These are phyloP conservation scores for Microchirus variegatus DNA, from an alignment of 2,797 vertebrate genomes.

Conservation along the genomic window DNA sequence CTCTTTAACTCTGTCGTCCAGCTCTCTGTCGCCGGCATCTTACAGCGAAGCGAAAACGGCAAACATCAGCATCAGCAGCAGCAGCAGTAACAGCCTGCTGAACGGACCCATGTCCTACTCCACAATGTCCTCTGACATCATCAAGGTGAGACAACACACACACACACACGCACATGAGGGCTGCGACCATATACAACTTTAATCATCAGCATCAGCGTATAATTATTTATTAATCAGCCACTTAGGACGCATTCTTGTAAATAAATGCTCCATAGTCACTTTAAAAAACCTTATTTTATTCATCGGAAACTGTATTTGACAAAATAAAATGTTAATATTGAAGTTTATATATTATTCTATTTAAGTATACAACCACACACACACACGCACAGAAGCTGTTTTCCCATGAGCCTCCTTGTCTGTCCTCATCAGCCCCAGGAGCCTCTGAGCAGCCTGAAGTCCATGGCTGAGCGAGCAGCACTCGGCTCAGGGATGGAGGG, in stretches of 20 bases:
- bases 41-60: constrained; percentile 85
- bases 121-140: constrained; percentile 77
- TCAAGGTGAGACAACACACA: constrained; percentile 81
- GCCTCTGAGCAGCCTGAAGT: constrained; percentile 88
- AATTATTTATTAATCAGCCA: no score
- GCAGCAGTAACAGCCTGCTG: constrained; percentile 76
- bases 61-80: constrained; percentile 26
- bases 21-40: constrained; percentile 83
- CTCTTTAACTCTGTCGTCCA: constrained; percentile 79
- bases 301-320: no score
- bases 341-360: no score
- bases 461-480: constrained; percentile 89
- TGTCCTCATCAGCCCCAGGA: constrained; percentile 81
- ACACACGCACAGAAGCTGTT: constrained; percentile 10
- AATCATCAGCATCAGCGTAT: no score
- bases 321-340: no score
- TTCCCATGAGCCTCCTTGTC: constrained; percentile 49
- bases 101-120: constrained; percentile 88
- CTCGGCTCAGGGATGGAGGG: constrained; percentile 89
- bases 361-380: background rate
- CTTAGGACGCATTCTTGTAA: no score
- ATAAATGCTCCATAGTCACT: no score
- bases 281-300: no score
- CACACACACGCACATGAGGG: background rate
- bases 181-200: no score